phyloP scores from a whole-genome alignment of 2,888 invertebrate species.

The Drosophila putrida region DNA sequence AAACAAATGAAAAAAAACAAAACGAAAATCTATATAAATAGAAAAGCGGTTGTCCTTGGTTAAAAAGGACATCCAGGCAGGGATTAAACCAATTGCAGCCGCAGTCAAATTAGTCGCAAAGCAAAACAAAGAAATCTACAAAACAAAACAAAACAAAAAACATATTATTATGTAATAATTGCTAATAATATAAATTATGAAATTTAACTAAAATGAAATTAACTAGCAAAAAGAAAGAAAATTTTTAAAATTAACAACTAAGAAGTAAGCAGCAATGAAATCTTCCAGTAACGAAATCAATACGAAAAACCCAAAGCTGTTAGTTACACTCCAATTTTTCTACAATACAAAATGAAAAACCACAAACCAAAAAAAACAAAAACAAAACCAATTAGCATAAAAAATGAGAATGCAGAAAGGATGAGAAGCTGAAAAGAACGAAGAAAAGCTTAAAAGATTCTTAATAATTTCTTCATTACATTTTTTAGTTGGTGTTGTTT shows the following conservation, averaged over 20 bases:
- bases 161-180: constrained; percentile 13
- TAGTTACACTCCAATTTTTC: constrained; percentile 73
- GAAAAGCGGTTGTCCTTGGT: constrained; percentile 17
- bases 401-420: constrained; percentile 2
- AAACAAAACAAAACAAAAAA: constrained; percentile 27
- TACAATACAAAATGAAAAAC: constrained; percentile 30
- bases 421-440: neutral
- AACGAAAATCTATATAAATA: constrained; percentile 2
- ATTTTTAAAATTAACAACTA: constrained; percentile 68
- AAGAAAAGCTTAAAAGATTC: neutral
- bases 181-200: constrained; percentile 31
- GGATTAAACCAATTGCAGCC: constrained; percentile 43
- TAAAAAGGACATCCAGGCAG: constrained; percentile 33
- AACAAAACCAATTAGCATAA: neutral
- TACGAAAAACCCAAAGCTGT: constrained; percentile 48
- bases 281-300: constrained; percentile 67
- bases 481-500: neutral
- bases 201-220: constrained; percentile 50
- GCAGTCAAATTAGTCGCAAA: constrained; percentile 68
- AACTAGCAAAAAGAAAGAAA: constrained; percentile 58
- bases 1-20: constrained; percentile 9
- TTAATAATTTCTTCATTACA: neutral
- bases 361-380: constrained; percentile 4
- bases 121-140: constrained; percentile 75
- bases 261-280: constrained; percentile 71